Base-by-base conservation (phyloP, 2,797 vertebrate species). In the Mionectes olivaceus region DNA sequence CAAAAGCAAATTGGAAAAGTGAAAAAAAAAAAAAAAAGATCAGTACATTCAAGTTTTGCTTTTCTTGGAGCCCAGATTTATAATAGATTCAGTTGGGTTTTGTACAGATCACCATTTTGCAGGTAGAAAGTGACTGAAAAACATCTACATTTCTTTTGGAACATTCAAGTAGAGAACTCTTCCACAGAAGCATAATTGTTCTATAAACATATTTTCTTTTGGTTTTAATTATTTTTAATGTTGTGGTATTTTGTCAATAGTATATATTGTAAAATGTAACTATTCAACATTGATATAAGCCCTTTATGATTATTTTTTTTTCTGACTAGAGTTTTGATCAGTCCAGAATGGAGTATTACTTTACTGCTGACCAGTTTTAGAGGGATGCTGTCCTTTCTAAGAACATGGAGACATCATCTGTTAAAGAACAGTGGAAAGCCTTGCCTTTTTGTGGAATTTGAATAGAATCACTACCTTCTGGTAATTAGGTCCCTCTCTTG, bases 221-320 rank as follows among this genome's bases (percentile, higher is more conserved):
- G 71, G 46, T 76, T 97, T 90, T 79, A 84, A 89, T 94, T 89
- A 82, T 92, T 96, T 95, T 91, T 80, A 95, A 92, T 87, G 71
- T 96, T 93, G 90, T 92, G 91, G 92, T 96, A 93, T 95, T 94
- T 96, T 95, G 95, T 83, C 92, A 95, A 81, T 95, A 93, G 76
- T 96, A 85, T 91, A 91, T 95, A 93, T 91, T 94, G 91, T 95
- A 78, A 96, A 92, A 71, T 94, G 83, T 96, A 92, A 92, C 74
- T 95, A 90, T 87, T 76, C 50, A 7, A 71, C 46, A 22, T 93
- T 87, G 85, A 88, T 75, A 68, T 55, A 73, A 90, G 52, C 81
- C 90, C 79, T 92, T 80, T 49, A 59, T 67, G 56, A 35, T 63
- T 69, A 77, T 44, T 77, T 49, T 85, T 46, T 85, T 89, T 69